phyloP scores from a whole-genome alignment of 2,888 invertebrate genomes.

The Diarsia brunnea region DNA sequence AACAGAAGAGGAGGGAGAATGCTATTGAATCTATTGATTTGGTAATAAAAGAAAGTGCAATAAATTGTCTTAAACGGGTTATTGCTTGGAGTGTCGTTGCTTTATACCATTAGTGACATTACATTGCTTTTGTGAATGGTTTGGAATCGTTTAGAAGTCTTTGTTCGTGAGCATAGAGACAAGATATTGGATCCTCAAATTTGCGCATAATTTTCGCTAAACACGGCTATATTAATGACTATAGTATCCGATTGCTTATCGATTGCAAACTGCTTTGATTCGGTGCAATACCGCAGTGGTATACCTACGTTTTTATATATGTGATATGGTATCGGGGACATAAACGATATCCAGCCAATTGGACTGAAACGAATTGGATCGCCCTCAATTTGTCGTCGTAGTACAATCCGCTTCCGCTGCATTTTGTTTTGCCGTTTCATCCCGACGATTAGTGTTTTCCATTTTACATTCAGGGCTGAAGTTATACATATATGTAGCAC shows the following conservation, averaged over 20 bases:
- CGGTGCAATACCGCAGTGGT: slow-evolving; percentile 76
- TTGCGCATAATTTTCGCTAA: slow-evolving; percentile 34
- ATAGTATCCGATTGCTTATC: slow-evolving; percentile 76
- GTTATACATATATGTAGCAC: slow-evolving; percentile 37
- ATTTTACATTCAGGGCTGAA: slow-evolving; percentile 66
- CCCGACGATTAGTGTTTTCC: slow-evolving; percentile 73
- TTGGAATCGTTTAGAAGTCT: slow-evolving; percentile 16
- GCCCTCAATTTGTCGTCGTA: slow-evolving; percentile 87
- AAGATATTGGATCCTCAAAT: slow-evolving; percentile 30
- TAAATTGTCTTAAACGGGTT: slow-evolving; percentile 14
- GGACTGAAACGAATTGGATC: slow-evolving; percentile 90
- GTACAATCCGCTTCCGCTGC: slow-evolving; percentile 85
- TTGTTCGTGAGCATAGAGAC: slow-evolving; percentile 24
- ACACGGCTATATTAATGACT: slow-evolving; percentile 46
- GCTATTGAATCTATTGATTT: slow-evolving; percentile 30
- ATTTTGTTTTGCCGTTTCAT: slow-evolving; percentile 83
- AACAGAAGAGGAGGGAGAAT: slow-evolving; percentile 18
- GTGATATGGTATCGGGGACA: slow-evolving; percentile 84
- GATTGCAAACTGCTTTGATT: slow-evolving; percentile 80
- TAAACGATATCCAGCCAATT: slow-evolving; percentile 89
- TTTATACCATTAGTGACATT: slow-evolving; percentile 11
- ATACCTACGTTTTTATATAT: slow-evolving; percentile 74
- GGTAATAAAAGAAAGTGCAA: slow-evolving; percentile 25
- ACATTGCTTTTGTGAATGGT: slow-evolving; percentile 15
- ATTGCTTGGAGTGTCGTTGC: slow-evolving; percentile 13